These are phyloP conservation scores for Ostrea edulis DNA, from an alignment of 1,140 invertebrate species.

Conservation along the genomic window DNA sequence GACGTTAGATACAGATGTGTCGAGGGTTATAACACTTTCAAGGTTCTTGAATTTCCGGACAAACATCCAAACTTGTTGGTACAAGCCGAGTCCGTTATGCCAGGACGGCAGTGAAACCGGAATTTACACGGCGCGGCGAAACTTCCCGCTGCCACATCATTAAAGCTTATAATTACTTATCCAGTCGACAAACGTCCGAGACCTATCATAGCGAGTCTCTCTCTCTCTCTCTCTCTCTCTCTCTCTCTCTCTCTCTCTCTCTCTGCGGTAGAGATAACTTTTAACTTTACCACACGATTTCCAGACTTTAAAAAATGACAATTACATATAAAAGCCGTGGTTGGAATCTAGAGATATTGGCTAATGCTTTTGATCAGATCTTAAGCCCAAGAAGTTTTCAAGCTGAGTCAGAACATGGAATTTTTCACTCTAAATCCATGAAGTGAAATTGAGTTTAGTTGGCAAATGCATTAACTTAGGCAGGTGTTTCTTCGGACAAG, in stretches of 20 bases:
- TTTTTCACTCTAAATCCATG: background rate
- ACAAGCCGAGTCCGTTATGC: constrained; percentile 28
- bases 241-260: constrained; percentile 3
- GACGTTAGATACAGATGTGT: background rate
- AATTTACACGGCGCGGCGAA: background rate
- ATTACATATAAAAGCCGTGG: constrained; percentile 4
- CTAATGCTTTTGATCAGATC: background rate
- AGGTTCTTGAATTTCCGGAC: constrained; percentile 27
- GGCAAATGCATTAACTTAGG: constrained; percentile 25
- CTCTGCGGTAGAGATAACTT: background rate
- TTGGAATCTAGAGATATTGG: background rate
- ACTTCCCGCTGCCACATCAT: background rate
- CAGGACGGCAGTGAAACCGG: background rate
- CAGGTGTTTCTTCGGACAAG: background rate
- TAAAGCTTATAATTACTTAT: constrained; percentile 13
- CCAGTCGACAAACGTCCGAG: background rate
- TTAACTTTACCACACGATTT: background rate
- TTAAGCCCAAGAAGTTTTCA: background rate
- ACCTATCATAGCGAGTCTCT: background rate
- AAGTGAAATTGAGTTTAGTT: constrained; percentile 28
- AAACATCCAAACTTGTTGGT: background rate
- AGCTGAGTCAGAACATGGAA: constrained; percentile 30
- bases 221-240: background rate
- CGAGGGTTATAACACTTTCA: background rate
- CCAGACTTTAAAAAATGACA: constrained; percentile 27